Conservation (phyloP, 2,888 invertebrate species). For the Amiota minor region DNA sequence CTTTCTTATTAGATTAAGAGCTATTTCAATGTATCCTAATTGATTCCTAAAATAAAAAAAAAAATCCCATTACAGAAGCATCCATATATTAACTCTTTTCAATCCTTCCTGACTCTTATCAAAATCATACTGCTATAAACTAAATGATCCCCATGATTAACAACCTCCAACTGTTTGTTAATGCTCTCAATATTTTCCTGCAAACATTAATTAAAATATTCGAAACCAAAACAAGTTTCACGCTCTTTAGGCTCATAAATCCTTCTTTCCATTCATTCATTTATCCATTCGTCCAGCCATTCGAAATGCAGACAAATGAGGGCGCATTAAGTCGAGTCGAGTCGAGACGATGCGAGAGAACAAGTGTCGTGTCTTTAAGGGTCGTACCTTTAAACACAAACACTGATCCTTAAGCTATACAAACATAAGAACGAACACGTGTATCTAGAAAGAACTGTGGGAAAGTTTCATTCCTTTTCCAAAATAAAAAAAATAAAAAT, state of each 20-base stretch:
- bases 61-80: too few relatives aligned
- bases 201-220: conserved; percentile 62
- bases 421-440: conserved; percentile 13
- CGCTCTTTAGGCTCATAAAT: conserved; percentile 21
- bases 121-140: too few relatives aligned
- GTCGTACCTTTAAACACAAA: not conserved
- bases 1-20: too few relatives aligned
- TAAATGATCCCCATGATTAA: too few relatives aligned
- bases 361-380: conserved; percentile 51
- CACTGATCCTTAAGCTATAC: conserved; percentile 19
- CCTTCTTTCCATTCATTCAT: not conserved
- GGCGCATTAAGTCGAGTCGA: conserved; percentile 51
- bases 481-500: conserved; percentile 49
- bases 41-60: too few relatives aligned
- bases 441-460: conserved; percentile 45
- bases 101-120: too few relatives aligned
- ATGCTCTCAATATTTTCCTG: not conserved
- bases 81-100: too few relatives aligned
- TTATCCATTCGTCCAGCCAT: not conserved
- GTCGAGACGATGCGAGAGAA: conserved; percentile 28
- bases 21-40: too few relatives aligned
- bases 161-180: too few relatives aligned
- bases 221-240: conserved; percentile 37
- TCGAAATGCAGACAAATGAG: conserved; percentile 40
- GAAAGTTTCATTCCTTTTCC: conserved; percentile 49